These are phyloP conservation scores for Leptopilina clavipes DNA, from an alignment of 1,140 invertebrate genomes.

Conservation along the genomic window DNA sequence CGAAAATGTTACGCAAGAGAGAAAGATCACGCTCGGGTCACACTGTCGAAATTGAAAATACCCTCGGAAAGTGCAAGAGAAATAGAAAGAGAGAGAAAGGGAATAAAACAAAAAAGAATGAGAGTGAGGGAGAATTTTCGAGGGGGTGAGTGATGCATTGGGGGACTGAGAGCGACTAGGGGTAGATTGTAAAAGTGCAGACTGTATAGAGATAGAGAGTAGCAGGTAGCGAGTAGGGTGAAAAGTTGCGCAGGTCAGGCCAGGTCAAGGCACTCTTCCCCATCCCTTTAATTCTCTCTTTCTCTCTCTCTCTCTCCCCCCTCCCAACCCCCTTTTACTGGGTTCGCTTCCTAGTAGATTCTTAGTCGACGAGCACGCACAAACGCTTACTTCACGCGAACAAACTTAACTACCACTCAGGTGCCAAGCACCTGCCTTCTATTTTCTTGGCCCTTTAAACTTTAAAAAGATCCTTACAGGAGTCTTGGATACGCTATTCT, in stretches of 20 bases:
- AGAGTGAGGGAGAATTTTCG: background rate
- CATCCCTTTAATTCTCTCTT: slow-evolving; percentile 41
- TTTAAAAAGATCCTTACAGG: slow-evolving; percentile 19
- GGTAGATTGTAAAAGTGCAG: slow-evolving; percentile 31
- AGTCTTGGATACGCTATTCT: background rate
- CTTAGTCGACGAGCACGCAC: slow-evolving; percentile 27
- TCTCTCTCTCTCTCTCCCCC: slow-evolving; percentile 45
- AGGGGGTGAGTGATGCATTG: background rate
- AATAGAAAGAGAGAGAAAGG: slow-evolving; percentile 3
- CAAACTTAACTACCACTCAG: slow-evolving; percentile 5
- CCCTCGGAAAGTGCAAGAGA: slow-evolving; percentile 1
- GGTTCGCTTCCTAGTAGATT: slow-evolving; percentile 26
- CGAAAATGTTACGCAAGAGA: slow-evolving; percentile 10
- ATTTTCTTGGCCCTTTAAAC: slow-evolving; percentile 10
- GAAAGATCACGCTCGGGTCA: slow-evolving; percentile 10
- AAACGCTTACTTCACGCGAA: slow-evolving; percentile 27
- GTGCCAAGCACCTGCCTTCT: slow-evolving; percentile 19
- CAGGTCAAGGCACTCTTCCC: slow-evolving; percentile 58
- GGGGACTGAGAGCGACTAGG: slow-evolving; percentile 13
- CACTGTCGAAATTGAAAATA: slow-evolving; percentile 24
- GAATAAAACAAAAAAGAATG: slow-evolving; percentile 23
- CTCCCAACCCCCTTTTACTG: slow-evolving; percentile 29
- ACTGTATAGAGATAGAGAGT: slow-evolving; percentile 41
- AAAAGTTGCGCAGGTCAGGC: slow-evolving; percentile 62
- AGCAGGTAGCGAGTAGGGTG: slow-evolving; percentile 55